Evolutionary conservation across 2,888 invertebrate genomes (phyloP).

Genomic region (Muscina levida): DNA sequence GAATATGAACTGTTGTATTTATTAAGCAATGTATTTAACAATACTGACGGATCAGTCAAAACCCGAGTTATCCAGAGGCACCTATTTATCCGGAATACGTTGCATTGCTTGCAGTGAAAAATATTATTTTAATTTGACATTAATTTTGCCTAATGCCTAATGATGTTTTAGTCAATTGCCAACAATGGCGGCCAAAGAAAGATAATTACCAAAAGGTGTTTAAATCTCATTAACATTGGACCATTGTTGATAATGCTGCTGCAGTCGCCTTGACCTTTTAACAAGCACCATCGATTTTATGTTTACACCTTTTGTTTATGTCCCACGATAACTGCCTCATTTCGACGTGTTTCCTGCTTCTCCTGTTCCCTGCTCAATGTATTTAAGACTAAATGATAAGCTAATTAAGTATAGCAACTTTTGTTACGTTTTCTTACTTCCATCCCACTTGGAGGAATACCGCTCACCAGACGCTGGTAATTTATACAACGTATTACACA

Average conservation of each 20-base stretch:
- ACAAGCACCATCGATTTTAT: constrained; percentile 41
- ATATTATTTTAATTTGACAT: too few relatives aligned
- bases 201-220: constrained; percentile 51
- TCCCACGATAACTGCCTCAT: constrained; percentile 9
- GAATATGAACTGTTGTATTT: too few relatives aligned
- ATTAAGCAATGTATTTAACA: too few relatives aligned
- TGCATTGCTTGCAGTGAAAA: too few relatives aligned
- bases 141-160: too few relatives aligned
- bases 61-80: too few relatives aligned
- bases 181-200: too few relatives aligned
- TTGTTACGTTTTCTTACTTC: constrained; percentile 26
- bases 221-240: constrained; percentile 51
- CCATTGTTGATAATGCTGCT: constrained; percentile 11
- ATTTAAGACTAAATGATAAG: constrained; percentile 71
- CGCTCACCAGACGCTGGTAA: constrained; percentile 62
- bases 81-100: too few relatives aligned
- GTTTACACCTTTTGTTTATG: constrained; percentile 45
- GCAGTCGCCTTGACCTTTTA: constrained; percentile 43
- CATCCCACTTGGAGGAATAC: constrained; percentile 28
- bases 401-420: constrained; percentile 71
- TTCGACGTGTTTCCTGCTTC: constrained; percentile 36
- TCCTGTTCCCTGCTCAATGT: constrained; percentile 38
- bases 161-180: too few relatives aligned
- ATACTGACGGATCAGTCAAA: too few relatives aligned
- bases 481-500: constrained; percentile 72